Evolutionary conservation across 2,797 vertebrate genomes (phyloP), one percentile per base, ranked within the genome.

Genomic region (Philypnodon macrostomus): DNA sequence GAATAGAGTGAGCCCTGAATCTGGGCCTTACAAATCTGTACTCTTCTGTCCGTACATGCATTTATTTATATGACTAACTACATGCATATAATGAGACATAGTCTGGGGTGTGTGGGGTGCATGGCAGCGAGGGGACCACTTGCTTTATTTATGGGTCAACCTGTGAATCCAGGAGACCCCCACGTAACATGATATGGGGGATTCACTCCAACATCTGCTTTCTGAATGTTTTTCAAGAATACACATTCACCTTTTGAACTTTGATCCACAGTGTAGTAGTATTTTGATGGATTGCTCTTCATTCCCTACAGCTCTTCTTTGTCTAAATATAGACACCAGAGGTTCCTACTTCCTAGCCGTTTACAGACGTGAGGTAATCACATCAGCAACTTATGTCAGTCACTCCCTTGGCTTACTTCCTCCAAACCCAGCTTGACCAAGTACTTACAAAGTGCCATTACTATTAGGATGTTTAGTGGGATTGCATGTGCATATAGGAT

Each of bases 331-430:
- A 84, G 56, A 65, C 45, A 56, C 39, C 73, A 59, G 67, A 80
- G 54, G 49, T 67, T 77, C 54, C 60, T 56, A n/a, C n/a, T n/a
- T 64, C 38, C 48, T 32, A 49, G 54, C 66, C 45, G 39, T 51
- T 81, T 72, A 77, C 77, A 86, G 77, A 73, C 70, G 26, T 84
- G 77, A 85, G 76, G 77, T 87, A 73, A 86, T 73, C 77, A 71
- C 76, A 79, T 55, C 21, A 54, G 68, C 64, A 56, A 48, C 73
- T 62, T 70, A 66, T 73, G 68, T 78, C 55, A 75, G 61, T 66
- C 60, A 71, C 71, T 80, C 62, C 53, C 63, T 70, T 82, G 72
- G 79, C 72, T 71, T 57, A 71, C 70, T 67, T 68, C 61, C 47
- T 53, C 30, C 55, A 29, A 18, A 68, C 62, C 48, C 49, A 26